Evolutionary conservation across 2,888 invertebrate genomes (phyloP).

Genomic region (Andrena camellia): DNA sequence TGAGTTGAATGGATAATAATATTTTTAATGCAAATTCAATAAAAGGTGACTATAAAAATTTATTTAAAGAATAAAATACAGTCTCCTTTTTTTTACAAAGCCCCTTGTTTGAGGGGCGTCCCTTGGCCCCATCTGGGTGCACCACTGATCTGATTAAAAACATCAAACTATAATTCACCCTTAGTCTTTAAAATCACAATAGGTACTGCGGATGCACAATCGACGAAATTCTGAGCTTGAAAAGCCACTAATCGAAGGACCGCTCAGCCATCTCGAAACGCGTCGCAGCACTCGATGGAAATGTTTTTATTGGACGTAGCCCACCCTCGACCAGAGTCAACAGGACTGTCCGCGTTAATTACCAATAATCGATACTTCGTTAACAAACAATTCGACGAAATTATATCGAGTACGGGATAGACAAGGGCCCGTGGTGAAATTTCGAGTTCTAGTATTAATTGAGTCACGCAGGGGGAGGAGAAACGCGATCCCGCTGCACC

Average conservation of each 20-base stretch:
- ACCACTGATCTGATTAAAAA: too few relatives aligned
- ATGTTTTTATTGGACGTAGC: not conserved
- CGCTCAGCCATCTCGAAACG: conserved; percentile 10
- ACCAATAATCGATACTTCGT: conserved; percentile 47
- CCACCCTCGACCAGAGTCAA: conserved; percentile 1
- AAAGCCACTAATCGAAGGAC: not conserved
- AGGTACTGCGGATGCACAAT: not conserved
- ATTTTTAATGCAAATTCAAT: too few relatives aligned
- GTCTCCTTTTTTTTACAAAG: too few relatives aligned
- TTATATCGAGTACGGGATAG: conserved; percentile 1
- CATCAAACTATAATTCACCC: too few relatives aligned
- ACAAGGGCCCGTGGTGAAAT: not conserved
- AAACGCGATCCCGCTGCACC: not conserved
- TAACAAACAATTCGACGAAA: conserved; percentile 36
- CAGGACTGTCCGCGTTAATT: conserved; percentile 14
- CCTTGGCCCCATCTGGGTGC: too few relatives aligned
- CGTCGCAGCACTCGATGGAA: not conserved
- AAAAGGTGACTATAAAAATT: too few relatives aligned
- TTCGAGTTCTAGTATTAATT: conserved; percentile 18
- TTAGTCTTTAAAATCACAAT: too few relatives aligned
- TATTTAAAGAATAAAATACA: too few relatives aligned
- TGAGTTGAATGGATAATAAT: too few relatives aligned
- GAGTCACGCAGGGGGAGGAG: not conserved
- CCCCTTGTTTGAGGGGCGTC: too few relatives aligned
- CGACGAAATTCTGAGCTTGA: not conserved